phyloP scores from a whole-genome alignment of 1,140 invertebrate species.

The Papilio aristodemus region DNA sequence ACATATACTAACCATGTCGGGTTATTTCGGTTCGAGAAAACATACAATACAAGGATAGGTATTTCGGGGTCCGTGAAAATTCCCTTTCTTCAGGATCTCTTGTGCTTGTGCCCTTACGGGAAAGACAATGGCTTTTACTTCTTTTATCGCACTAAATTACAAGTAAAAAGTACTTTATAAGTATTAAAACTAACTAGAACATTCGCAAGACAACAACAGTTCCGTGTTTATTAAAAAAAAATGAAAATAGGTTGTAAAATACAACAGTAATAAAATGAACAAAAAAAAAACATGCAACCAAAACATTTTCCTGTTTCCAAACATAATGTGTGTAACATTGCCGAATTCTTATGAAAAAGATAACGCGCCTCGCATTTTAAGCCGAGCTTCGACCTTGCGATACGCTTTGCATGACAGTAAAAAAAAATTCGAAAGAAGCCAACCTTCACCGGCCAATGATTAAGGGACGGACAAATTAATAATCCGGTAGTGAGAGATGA shows the following conservation, averaged over 20 bases:
- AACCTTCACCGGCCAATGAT: constrained; percentile 38
- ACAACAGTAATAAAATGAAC: neutral
- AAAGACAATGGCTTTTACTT: too few relatives aligned
- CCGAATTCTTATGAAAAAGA: neutral
- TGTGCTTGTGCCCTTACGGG: too few relatives aligned
- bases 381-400: constrained; percentile 13
- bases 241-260: too few relatives aligned
- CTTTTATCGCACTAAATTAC: too few relatives aligned
- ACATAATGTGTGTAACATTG: neutral
- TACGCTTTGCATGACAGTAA: neutral
- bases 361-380: constrained; percentile 12
- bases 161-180: too few relatives aligned
- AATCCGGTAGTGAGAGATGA: constrained; percentile 7
- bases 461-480: constrained; percentile 20
- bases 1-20: too few relatives aligned
- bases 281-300: neutral
- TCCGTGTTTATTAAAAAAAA: neutral
- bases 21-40: too few relatives aligned
- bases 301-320: constrained; percentile 18
- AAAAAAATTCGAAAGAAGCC: constrained; percentile 23
- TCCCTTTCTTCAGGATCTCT: too few relatives aligned
- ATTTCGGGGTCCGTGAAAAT: too few relatives aligned
- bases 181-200: too few relatives aligned
- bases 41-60: too few relatives aligned
- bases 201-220: too few relatives aligned